Evolutionary conservation across 2,113 vertebrate genomes (phyloP).

Genomic region (Dicentrarchus labrax): DNA sequence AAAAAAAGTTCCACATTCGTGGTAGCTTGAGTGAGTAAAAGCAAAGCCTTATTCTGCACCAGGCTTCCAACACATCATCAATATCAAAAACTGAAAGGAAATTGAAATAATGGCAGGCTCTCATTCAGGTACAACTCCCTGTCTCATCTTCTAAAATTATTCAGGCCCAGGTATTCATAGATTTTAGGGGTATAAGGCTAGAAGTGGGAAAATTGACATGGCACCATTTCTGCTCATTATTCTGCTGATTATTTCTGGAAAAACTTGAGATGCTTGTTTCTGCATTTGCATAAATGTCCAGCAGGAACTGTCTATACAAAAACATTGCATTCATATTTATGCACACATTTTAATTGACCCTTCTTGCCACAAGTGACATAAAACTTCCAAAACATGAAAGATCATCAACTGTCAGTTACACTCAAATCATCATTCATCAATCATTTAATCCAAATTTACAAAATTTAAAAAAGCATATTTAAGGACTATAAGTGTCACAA

Average conservation of each 20-base stretch:
- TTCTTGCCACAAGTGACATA: not conserved
- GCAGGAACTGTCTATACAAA: not conserved
- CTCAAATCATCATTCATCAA: not conserved
- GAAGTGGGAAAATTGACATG: not conserved
- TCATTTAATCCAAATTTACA: not conserved
- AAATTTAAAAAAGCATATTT: slow-evolving; percentile 8
- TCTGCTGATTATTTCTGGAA: slow-evolving; percentile 1
- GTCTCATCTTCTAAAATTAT: not conserved
- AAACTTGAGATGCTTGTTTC: not conserved
- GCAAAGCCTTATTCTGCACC: slow-evolving; percentile 10
- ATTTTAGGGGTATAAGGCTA: not conserved
- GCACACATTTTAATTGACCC: not conserved
- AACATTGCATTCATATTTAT: not conserved
- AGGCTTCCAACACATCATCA: slow-evolving; percentile 5
- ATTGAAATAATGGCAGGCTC: slow-evolving; percentile 9
- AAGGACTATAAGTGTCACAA: not conserved
- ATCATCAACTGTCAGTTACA: not conserved
- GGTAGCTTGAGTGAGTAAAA: not conserved
- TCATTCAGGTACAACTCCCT: not conserved
- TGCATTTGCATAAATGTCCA: not conserved
- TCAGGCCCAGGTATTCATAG: not conserved
- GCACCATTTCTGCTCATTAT: not conserved
- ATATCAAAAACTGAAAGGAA: slow-evolving; percentile 20
- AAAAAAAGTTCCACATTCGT: slow-evolving; percentile 4
- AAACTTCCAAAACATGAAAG: not conserved